Evolutionary conservation across 2,113 vertebrate species (phyloP).

Genomic region (Desmodus rotundus): DNA sequence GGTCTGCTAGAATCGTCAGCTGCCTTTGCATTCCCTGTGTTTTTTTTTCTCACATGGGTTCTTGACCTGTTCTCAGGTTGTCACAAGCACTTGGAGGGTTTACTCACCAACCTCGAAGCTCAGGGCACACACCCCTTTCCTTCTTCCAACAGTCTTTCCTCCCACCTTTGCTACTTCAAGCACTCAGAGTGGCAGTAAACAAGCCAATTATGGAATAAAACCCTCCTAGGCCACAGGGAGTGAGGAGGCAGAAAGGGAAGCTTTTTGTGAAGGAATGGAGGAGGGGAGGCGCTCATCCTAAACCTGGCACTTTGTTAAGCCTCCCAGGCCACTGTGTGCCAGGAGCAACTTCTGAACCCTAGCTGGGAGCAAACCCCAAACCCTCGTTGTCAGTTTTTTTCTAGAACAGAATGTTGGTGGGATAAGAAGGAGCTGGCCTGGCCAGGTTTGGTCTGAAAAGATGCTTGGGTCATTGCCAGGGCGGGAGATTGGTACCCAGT

Average conservation of each 20-base stretch:
- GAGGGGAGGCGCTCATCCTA: background rate
- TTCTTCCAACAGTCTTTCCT: slow-evolving; percentile 47
- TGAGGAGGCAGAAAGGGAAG: slow-evolving; percentile 12
- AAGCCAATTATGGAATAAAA: slow-evolving; percentile 48
- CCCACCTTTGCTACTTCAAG: slow-evolving; percentile 24
- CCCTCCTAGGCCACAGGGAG: background rate
- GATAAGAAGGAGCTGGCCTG: background rate
- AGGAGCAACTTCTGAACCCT: background rate
- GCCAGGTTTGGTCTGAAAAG: slow-evolving; percentile 4
- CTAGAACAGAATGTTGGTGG: background rate
- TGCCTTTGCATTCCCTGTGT: background rate
- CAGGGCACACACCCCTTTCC: slow-evolving; percentile 14
- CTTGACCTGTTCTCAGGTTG: slow-evolving; percentile 23
- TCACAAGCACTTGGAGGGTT: slow-evolving; percentile 25
- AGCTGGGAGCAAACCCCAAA: background rate
- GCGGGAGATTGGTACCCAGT: background rate
- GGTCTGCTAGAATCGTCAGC: background rate
- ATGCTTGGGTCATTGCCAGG: background rate
- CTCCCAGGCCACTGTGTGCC: background rate
- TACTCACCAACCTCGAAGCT: slow-evolving; percentile 22
- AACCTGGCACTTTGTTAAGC: background rate
- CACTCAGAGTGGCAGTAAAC: slow-evolving; percentile 45
- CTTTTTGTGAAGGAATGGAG: background rate
- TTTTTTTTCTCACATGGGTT: background rate
- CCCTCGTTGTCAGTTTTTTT: background rate